Evolutionary conservation across 2,113 vertebrate species (phyloP).

Genomic region (human (Homo sapiens)): GRCh38 chr6:6486001-6486500

Average conservation of each 20-base stretch:
- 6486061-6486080: too few relatives aligned
- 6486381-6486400: not conserved
- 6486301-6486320: constrained; percentile 31
- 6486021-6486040: too few relatives aligned
- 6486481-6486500: not conserved
- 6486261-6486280: not conserved
- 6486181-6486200: not conserved
- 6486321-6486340: not conserved
- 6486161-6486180: not conserved
- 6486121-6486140: not conserved
- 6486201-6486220: not conserved
- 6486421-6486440: not conserved
- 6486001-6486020: too few relatives aligned
- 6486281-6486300: not conserved
- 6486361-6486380: constrained; percentile 11
- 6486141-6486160: not conserved
- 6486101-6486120: not conserved
- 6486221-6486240: not conserved
- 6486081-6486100: too few relatives aligned
- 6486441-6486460: constrained; percentile 33
- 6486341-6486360: not conserved
- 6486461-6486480: not conserved
- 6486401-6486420: not conserved
- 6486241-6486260: not conserved
- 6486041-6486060: too few relatives aligned